Base-by-base conservation (phyloP, 2,797 vertebrate genomes). In the Enteromius unitaeniatus region DNA sequence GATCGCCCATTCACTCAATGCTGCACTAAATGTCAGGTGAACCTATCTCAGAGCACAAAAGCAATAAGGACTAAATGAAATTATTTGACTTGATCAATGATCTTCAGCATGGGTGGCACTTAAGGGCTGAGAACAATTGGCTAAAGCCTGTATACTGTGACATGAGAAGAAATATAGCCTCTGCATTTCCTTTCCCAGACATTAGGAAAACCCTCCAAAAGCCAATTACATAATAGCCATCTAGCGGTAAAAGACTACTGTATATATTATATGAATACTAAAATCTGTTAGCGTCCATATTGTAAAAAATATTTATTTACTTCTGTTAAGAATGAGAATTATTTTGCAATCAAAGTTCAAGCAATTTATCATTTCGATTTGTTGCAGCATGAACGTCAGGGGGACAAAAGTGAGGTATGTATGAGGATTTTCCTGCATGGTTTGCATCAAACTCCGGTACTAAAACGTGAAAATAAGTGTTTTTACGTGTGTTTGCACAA, bases 1-100 rank as follows among this genome's bases (percentile, higher is more conserved):
- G 78, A 70, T 81, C 60, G 68, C 19, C 5, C 28, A 62, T 55
- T 75, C 78, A 53, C 55, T 85, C 75, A 84, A 45, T 47, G 34
- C 19, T 76, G 45, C 34, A 53, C 28, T 77, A 79, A 88, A 86
- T 84, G 84, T 77, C 84, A 87, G 13, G n/a, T 3, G 8, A 64
- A 53, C 58, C 6, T 84, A 60, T 70, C 65, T 79, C 62, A 49
- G n/a, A 79, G 26, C 4, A 55, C 74, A 78, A 70, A 77, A 47
- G 74, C 51, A 77, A 77, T 83, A 78, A 84, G 8, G 15, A 31
- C 19, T 78, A 78, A 51, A 60, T 40, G 1, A 77, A 60, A 83
- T 69, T 78, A 60, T 47, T 26, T 9, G 49, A 60, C 37, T 78
- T 72, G 82, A 84, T 83, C 74, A 70, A 70, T 83, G 74, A 83